phyloP scores from a whole-genome alignment of 2,888 invertebrate species.

The Drosophila nr. perissopoda region DNA sequence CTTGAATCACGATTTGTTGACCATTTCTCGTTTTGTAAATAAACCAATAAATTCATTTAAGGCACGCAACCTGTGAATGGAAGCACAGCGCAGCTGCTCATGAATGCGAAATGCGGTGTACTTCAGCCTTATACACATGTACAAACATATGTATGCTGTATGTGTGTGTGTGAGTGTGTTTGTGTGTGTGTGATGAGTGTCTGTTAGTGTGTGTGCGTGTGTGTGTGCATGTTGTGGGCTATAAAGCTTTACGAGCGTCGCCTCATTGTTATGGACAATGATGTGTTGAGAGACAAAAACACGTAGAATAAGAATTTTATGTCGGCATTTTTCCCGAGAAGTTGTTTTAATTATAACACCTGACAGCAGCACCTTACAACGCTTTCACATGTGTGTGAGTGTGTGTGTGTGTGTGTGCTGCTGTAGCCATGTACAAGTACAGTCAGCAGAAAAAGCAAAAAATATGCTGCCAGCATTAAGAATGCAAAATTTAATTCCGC shows the following conservation, averaged over 20 bases:
- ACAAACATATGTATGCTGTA: background rate
- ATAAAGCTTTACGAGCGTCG: slow-evolving; percentile 63
- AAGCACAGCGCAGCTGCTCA: slow-evolving; percentile 41
- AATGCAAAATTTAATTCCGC: slow-evolving; percentile 76
- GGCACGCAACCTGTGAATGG: slow-evolving; percentile 60
- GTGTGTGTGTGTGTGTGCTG: slow-evolving; percentile 4
- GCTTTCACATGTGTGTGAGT: background rate
- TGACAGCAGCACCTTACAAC: slow-evolving; percentile 29
- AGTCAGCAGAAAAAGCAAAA: slow-evolving; percentile 32
- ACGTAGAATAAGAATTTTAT: slow-evolving; percentile 55
- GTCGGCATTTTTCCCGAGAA: slow-evolving; percentile 39
- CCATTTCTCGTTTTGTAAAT: slow-evolving; percentile 68
- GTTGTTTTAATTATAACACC: slow-evolving; percentile 69
- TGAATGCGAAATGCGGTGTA: slow-evolving; percentile 47
- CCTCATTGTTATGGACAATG: slow-evolving; percentile 68
- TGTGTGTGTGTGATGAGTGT: background rate
- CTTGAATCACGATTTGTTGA: slow-evolving; percentile 68
- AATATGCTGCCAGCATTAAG: slow-evolving; percentile 38
- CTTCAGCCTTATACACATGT: slow-evolving; percentile 6
- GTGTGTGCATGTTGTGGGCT: slow-evolving; percentile 30
- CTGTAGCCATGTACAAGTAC: slow-evolving; percentile 38
- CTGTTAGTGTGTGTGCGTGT: background rate
- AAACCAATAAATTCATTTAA: slow-evolving; percentile 74
- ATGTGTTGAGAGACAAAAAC: slow-evolving; percentile 50
- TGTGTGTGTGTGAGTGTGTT: background rate